Conservation (phyloP, 2,113 vertebrate genomes). For the Gallinago paraguaiae region DNA sequence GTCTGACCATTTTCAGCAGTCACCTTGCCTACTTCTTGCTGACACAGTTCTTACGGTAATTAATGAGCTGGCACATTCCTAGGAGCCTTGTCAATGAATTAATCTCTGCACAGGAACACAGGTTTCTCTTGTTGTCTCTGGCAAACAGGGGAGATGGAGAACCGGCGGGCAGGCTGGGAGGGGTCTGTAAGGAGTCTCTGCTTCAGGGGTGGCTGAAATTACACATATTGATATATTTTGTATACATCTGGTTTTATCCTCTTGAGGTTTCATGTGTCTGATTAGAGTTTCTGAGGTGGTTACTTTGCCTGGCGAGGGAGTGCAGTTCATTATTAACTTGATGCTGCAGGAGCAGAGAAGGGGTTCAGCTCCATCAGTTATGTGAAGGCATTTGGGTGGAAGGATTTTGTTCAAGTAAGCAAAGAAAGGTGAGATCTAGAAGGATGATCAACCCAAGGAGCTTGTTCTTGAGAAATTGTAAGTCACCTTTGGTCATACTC, state of each 20-base stretch:
- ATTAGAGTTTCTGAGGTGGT: neutral
- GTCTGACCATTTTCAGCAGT: slow-evolving; percentile 57
- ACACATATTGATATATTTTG: neutral
- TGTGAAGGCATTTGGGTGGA: neutral
- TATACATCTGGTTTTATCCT: neutral
- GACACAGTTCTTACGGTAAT: slow-evolving; percentile 72
- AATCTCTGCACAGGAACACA: slow-evolving; percentile 57
- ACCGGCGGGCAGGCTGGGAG: neutral
- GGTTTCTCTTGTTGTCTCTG: slow-evolving; percentile 44
- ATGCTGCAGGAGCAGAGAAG: neutral
- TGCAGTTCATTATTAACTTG: neutral
- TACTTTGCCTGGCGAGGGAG: neutral
- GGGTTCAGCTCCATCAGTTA: neutral
- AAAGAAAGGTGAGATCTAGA: neutral
- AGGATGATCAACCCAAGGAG: neutral
- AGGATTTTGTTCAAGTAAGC: neutral
- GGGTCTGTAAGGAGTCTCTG: neutral
- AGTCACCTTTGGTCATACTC: neutral
- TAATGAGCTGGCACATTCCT: slow-evolving; percentile 74
- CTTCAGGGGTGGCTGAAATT: neutral
- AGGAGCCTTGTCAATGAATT: slow-evolving; percentile 68
- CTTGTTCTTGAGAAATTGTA: neutral
- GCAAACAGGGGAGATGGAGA: neutral
- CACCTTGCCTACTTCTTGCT: slow-evolving; percentile 73
- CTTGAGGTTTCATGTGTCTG: neutral